Base-by-base conservation (phyloP, 2,113 vertebrate species). In the Conger conger region DNA sequence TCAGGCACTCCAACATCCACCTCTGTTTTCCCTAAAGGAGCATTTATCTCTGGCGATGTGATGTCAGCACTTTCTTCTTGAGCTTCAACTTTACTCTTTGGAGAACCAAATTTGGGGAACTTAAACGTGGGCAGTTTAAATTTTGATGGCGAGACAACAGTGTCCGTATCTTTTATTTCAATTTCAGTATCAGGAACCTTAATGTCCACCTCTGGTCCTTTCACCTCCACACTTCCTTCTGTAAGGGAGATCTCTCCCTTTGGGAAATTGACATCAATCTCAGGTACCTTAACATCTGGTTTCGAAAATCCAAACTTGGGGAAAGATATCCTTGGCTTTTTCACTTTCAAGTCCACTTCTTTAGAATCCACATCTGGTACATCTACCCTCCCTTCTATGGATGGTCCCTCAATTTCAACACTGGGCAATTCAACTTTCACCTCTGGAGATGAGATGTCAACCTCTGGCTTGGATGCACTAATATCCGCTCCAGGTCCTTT, bases 271-370 rank as follows among this genome's bases (percentile, higher is more conserved):
- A 85, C 50, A 37, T 89, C 81, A 73, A 27, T 68, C 60, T 90
- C 82, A 84, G 90, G 53, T 23, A 33, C 7, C 57, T 91, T 88
- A 20, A 84, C 53, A 78, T 89, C 92, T 85, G 88, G 54, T 87
- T 91, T 93, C 85, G 91, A 89, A 82, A 94, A 92, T 82, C 92
- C 93, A 90, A 94, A 86, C 82, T 11, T 91, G 0, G 93, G 87
- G 54, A 93, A 57, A 68, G 91, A 90, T 83, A 93, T 90, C 76
- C 84, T 88, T 82, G 85, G 16, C 78, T 88, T 93, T 76, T 92
- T 94, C 2, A 87, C 68, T 90, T 91, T 93, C 30, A 81, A 16
- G 18, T 86, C 80, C 53, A 40, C 38, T 42, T 86, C 80, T 76
- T 45, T 68, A 35, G 42, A 20, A 7, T 86, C 40, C 30, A 42